Evolutionary conservation across 2,113 vertebrate genomes (phyloP).

Genomic region (Turnix velox): DNA sequence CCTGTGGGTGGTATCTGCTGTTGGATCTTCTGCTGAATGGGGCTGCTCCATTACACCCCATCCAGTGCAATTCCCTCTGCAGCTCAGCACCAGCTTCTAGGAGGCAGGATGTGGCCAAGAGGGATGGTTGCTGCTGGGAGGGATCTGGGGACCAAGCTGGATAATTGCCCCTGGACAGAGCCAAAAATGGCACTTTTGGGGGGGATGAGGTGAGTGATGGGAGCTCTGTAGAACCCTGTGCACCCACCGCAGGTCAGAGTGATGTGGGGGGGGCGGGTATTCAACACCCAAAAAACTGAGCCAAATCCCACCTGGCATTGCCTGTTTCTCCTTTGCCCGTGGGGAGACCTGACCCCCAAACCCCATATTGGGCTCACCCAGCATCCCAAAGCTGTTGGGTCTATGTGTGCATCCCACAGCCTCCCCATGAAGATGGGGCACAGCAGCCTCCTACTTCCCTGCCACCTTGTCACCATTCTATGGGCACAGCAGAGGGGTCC

Average conservation of each 20-base stretch:
- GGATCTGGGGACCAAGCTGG: too few species aligned
- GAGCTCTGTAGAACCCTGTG: neutral
- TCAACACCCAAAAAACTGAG: neutral
- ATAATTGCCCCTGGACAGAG: neutral
- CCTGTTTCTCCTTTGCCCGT: accelerated
- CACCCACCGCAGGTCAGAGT: neutral
- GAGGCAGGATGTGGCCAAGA: neutral
- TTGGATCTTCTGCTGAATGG: accelerated
- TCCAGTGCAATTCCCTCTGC: neutral
- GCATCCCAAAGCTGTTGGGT: neutral
- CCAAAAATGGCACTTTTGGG: accelerated
- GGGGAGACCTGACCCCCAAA: neutral
- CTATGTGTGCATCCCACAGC: accelerated
- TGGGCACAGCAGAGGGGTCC: accelerated
- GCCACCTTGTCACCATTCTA: accelerated
- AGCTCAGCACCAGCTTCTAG: neutral
- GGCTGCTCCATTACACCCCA: neutral
- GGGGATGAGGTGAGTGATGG: accelerated
- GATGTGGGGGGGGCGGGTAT: accelerated
- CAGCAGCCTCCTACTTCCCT: accelerated
- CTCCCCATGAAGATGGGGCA: accelerated
- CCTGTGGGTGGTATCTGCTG: accelerated
- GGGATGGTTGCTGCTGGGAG: neutral
- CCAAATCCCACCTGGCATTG: neutral
- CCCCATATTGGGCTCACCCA: neutral